A percentile compares a stretch with the other conserved stretches of the same genome.
Evolutionary conservation across 1,140 invertebrate genomes (phyloP).

Genomic region (Belonocnema kinseyi): DNA sequence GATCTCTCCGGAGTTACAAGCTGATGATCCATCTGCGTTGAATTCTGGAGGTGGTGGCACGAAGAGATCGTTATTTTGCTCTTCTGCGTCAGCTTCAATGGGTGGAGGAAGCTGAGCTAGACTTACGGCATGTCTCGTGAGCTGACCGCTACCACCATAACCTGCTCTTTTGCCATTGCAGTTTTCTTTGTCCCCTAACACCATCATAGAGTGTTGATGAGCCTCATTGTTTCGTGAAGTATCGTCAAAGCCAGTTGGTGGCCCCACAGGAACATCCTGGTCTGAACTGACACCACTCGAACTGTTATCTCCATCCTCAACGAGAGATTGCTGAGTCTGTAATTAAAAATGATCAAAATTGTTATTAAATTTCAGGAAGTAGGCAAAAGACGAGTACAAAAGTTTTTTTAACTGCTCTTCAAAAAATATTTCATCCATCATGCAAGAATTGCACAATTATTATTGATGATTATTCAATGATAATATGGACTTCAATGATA

Average conservation of each 20-base stretch:
- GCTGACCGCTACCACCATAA: slow-evolving; percentile 72
- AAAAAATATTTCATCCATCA: not conserved
- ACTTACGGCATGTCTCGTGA: slow-evolving; percentile 84
- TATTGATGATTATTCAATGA: slow-evolving; percentile 10
- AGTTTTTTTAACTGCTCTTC: not conserved
- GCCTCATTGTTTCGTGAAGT: slow-evolving; percentile 60
- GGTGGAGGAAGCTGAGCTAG: slow-evolving; percentile 88
- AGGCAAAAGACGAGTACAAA: no score
- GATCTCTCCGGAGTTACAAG: slow-evolving; percentile 71
- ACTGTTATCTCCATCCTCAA: slow-evolving; percentile 90
- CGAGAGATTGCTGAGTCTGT: slow-evolving; percentile 73
- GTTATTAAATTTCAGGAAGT: no score
- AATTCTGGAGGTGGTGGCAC: slow-evolving; percentile 89
- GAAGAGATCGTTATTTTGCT: slow-evolving; percentile 80
- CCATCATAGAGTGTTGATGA: slow-evolving; percentile 67
- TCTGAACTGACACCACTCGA: slow-evolving; percentile 91
- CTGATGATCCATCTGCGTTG: slow-evolving; percentile 73
- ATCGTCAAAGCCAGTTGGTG: slow-evolving; percentile 72
- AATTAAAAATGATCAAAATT: slow-evolving; percentile 19
- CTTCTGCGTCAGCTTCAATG: slow-evolving; percentile 84
- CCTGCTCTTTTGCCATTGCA: slow-evolving; percentile 57
- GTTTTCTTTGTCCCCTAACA: slow-evolving; percentile 61
- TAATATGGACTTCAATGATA: not conserved
- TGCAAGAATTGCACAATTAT: not conserved
- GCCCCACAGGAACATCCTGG: slow-evolving; percentile 80